These are phyloP conservation scores for Pollimyrus isidori DNA, from an alignment of 2,113 vertebrate genomes.

Conservation along the genomic window DNA sequence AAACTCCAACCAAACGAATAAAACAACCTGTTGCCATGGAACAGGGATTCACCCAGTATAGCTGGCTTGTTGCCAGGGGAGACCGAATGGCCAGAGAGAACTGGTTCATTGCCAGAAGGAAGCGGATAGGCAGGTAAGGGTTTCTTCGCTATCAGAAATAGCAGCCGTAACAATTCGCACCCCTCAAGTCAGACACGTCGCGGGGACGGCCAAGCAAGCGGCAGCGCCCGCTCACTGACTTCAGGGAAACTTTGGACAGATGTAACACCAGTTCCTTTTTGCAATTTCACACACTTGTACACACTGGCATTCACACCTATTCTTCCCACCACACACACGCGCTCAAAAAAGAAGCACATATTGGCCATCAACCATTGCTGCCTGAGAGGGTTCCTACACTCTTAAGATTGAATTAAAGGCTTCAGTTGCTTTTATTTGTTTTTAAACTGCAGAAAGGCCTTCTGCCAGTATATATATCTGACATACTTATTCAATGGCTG, in stretches of 20 bases:
- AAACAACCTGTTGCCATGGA: constrained; percentile 13
- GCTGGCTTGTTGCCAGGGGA: constrained; percentile 6
- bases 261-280: not conserved
- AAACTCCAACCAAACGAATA: not conserved
- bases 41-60: not conserved
- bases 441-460: not conserved
- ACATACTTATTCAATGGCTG: not conserved
- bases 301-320: not conserved
- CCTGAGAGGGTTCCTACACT: not conserved
- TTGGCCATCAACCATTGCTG: not conserved
- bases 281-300: not conserved
- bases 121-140: not conserved
- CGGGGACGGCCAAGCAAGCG: not conserved
- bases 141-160: not conserved
- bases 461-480: constrained; percentile 10
- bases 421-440: constrained; percentile 4
- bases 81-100: not conserved
- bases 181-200: not conserved
- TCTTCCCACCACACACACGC: not conserved
- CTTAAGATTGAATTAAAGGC: not conserved
- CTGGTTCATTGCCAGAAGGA: not conserved
- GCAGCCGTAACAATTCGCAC: not conserved
- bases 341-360: not conserved
- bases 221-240: not conserved
- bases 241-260: not conserved